phyloP scores from a whole-genome alignment of 2,113 vertebrate genomes.

The Isurus oxyrinchus region DNA sequence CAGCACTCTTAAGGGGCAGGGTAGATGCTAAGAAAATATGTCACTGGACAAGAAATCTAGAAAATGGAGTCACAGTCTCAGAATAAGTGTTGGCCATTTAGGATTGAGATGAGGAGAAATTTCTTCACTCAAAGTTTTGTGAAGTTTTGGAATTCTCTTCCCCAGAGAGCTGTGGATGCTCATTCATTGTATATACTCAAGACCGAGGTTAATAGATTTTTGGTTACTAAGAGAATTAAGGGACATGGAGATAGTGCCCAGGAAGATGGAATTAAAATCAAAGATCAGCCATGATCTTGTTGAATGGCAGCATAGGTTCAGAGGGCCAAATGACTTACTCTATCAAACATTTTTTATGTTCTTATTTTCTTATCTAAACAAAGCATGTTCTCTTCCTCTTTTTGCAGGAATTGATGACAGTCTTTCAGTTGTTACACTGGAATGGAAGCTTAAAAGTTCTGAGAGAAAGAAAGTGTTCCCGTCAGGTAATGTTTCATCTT shows the following conservation, averaged over 20 bases:
- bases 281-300: not conserved
- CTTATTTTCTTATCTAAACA: not conserved
- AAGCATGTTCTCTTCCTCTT: conserved; percentile 20
- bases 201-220: not conserved
- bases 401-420: conserved; percentile 74
- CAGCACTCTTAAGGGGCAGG: not conserved
- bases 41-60: not conserved
- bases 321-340: not conserved
- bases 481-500: conserved; percentile 58
- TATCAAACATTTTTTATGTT: not conserved
- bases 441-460: conserved; percentile 74
- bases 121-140: not conserved
- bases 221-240: not conserved
- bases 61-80: not conserved
- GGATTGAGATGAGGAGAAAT: not conserved
- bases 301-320: not conserved
- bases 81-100: not conserved
- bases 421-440: conserved; percentile 80
- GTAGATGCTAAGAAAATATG: not conserved
- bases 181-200: not conserved
- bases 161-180: not conserved
- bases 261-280: too few relatives aligned
- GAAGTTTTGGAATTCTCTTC: not conserved
- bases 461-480: conserved; percentile 67
- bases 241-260: not conserved